Base-by-base conservation (phyloP, 2,113 vertebrate genomes). In the Blennius ocellaris region DNA sequence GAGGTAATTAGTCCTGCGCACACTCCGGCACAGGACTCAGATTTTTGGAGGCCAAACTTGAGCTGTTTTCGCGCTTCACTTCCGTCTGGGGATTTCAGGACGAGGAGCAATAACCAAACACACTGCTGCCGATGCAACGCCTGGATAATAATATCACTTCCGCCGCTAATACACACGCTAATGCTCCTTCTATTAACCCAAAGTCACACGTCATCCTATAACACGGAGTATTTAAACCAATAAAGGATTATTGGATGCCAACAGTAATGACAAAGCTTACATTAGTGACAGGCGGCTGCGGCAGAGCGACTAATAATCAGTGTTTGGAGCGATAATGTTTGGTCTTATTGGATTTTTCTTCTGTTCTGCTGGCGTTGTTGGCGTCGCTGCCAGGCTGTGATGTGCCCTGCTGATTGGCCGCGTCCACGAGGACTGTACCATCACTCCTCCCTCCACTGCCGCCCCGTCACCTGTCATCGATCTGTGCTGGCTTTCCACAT, bases 1-100 rank as follows among this genome's bases (percentile, higher is more conserved):
- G 76, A 87, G 87, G 90, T 90, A 90, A 90, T 90, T 92, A 78
- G 87, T 87, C 87, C 65, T 76, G 73, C 76, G 80, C n/a, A 38
- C 41, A 80, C 80, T 85, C 56, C 21, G 4, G 67, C 64, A 17
- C 62, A 73, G 41, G 52, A 82, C 65, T 75, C 14, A 30, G 11
- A 5, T 64, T 80, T 85, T 84, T 82, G 17, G 63, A 69, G 66
- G 77, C 80, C 41, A 30, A 81, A 73, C 78, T 73, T 44, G 51
- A 64, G 47, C 56, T 38, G 37, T 16, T 63, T 43, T 80, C 59
- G 69, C 44, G 36, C 11, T 36, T 70, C 44, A n/a, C 44, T 71
- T 68, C 48, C 57, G 62, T 83, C 65, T 41, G 55, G 78, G 76
- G 87, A 88, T 82, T 80, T 37, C 0, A 14, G 0, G 14, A 37